Conservation (phyloP, 2,113 vertebrate species). For the Noturus placidus region DNA sequence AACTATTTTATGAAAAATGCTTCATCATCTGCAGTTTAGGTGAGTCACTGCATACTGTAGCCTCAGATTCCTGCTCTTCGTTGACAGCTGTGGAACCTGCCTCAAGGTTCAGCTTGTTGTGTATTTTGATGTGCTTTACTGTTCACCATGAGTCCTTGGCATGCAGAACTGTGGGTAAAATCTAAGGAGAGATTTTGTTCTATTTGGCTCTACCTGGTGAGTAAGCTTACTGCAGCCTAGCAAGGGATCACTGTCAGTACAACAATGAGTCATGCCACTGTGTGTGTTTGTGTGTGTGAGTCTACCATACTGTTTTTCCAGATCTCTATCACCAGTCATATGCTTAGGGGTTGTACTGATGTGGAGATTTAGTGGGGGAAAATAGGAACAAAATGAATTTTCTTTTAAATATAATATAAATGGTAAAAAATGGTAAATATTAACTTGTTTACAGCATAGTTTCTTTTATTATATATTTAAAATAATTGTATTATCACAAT, state of each 20-base stretch:
- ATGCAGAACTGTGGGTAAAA: background rate
- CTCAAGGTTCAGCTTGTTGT: background rate
- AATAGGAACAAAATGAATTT: background rate
- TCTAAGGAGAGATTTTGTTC: conserved; percentile 18
- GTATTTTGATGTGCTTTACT: background rate
- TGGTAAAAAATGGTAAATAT: too few species aligned
- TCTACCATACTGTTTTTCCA: conserved; percentile 52
- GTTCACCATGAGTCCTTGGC: background rate
- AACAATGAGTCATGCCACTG: conserved; percentile 70
- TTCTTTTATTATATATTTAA: background rate
- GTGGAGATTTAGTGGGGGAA: background rate
- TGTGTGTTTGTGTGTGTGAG: conserved; percentile 44
- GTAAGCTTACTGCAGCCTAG: conserved; percentile 20
- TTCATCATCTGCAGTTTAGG: background rate
- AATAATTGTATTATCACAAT: background rate
- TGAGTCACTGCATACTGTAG: background rate
- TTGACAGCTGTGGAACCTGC: background rate
- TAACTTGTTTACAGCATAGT: background rate
- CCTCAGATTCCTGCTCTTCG: background rate
- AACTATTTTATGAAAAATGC: background rate
- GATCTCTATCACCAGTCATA: conserved; percentile 2
- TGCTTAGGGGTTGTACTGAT: background rate
- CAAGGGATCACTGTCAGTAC: conserved; percentile 57
- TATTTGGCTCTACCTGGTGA: conserved; percentile 10
- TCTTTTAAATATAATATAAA: background rate